Percentiles rank a stretch among this genome's conserved stretches.
Conservation (phyloP, 2,888 invertebrate genomes). For the Tillus elongatus region DNA sequence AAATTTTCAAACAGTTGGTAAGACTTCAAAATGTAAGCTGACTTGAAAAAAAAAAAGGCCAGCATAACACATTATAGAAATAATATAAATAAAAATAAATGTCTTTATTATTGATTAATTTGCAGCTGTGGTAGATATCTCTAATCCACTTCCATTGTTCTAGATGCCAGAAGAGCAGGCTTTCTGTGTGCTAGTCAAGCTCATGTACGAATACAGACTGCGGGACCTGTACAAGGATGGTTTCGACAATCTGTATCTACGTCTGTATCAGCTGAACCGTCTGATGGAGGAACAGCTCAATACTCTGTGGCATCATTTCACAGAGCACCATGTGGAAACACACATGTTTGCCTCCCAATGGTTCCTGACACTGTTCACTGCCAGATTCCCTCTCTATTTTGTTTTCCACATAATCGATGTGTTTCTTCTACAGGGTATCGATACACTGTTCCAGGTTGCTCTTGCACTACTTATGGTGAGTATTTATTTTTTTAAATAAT, state of each 20-base stretch:
- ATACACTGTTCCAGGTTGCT: conserved; percentile 93
- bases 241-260: conserved; percentile 90
- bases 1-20: too few species aligned
- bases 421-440: conserved; percentile 88
- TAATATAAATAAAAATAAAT: too few species aligned
- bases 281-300: conserved; percentile 85
- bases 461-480: conserved; percentile 80
- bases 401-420: conserved; percentile 96
- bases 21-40: too few species aligned
- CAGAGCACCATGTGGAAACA: conserved; percentile 76
- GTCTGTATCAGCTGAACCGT: conserved; percentile 89
- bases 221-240: conserved; percentile 94
- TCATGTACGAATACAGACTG: conserved; percentile 95
- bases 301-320: conserved; percentile 73
- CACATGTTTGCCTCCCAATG: conserved; percentile 99
- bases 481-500: conserved; percentile 13
- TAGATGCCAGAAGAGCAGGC: conserved; percentile 99
- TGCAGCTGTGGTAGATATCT: background rate
- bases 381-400: conserved; percentile 93
- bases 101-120: too few species aligned
- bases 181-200: conserved; percentile 88
- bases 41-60: too few species aligned
- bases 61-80: too few species aligned
- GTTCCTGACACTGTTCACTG: conserved; percentile 99
- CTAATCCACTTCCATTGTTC: conserved; percentile 21